Evolutionary conservation across 2,113 vertebrate species (phyloP).

Genomic region (Sterna hirundo): DNA sequence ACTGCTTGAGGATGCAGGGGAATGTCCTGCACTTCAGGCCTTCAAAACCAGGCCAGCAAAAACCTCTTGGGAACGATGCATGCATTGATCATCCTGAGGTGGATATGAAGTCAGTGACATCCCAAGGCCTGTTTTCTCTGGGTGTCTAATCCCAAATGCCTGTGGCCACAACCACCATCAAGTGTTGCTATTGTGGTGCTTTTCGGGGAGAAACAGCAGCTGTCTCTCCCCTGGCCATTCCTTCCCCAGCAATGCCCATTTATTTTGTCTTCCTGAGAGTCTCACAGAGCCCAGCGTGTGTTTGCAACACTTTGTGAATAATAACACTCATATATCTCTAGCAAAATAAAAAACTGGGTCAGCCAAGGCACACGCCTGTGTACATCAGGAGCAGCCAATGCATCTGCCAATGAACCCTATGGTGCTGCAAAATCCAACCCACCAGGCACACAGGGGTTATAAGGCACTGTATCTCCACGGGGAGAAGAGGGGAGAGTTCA

Average conservation of each 20-base stretch:
- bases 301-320: constrained; percentile 40
- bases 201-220: not conserved
- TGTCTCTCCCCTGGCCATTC: constrained; percentile 17
- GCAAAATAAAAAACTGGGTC: constrained; percentile 43
- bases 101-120: not conserved
- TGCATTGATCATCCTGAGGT: not conserved
- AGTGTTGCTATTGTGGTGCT: not conserved
- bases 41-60: not conserved
- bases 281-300: constrained; percentile 30
- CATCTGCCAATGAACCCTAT: not conserved
- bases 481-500: not conserved
- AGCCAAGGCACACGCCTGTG: not conserved
- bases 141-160: not conserved
- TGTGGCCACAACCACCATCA: not conserved
- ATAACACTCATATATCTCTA: constrained; percentile 24
- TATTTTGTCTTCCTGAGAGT: constrained; percentile 29
- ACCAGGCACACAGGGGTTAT: not conserved
- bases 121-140: not conserved
- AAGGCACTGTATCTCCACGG: not conserved
- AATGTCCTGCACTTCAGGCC: not conserved
- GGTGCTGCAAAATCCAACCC: not conserved
- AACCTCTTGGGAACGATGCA: not conserved
- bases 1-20: not conserved
- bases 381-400: not conserved
- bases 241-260: constrained; percentile 13